Evolutionary conservation across 2,888 invertebrate species (phyloP).

Genomic region (Idaea dimidiata): DNA sequence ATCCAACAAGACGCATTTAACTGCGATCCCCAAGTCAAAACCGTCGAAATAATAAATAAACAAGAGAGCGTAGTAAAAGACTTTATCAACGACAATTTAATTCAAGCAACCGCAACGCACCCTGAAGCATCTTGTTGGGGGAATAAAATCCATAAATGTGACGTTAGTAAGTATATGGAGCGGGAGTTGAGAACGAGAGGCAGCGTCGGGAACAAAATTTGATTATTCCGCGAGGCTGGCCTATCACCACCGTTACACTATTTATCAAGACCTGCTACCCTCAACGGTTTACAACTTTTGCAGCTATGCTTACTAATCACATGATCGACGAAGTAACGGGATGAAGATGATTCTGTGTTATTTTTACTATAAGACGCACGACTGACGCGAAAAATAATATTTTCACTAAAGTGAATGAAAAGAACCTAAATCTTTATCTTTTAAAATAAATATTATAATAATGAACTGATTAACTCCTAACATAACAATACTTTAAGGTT

Average conservation of each 20-base stretch:
- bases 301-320: neutral
- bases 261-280: constrained; percentile 64
- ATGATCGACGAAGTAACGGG: neutral
- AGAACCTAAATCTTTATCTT: no score
- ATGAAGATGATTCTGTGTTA: neutral
- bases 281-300: constrained; percentile 7
- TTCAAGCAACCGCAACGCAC: constrained; percentile 67
- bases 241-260: constrained; percentile 76
- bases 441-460: no score
- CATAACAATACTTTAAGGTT: no score
- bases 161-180: constrained; percentile 58
- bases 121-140: constrained; percentile 74
- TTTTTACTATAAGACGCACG: neutral
- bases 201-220: constrained; percentile 71
- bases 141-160: constrained; percentile 78
- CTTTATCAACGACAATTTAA: constrained; percentile 77
- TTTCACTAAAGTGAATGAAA: no score
- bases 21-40: neutral
- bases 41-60: constrained; percentile 34
- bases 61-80: constrained; percentile 55
- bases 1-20: neutral
- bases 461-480: no score
- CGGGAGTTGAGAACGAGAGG: constrained; percentile 42
- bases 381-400: no score
- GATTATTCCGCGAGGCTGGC: constrained; percentile 80